Base-by-base conservation (phyloP, 2,113 vertebrate genomes). In the Progne subis region DNA sequence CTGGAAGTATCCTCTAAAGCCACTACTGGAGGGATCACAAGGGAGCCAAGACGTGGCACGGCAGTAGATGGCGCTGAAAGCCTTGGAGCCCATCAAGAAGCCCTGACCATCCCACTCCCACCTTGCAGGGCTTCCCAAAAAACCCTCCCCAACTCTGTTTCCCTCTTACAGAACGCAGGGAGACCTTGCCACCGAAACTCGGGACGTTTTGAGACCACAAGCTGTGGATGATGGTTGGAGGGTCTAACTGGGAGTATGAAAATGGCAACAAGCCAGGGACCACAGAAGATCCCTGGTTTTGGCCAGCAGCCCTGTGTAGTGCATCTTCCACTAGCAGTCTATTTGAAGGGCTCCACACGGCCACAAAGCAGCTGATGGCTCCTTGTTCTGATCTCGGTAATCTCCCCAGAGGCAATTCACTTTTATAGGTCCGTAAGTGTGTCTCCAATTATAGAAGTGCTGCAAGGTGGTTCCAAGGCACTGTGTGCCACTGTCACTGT, bases 1-100 rank as follows among this genome's bases (percentile, higher is more conserved):
- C 60, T 49, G 7, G 18, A 70, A 47, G 14, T 3, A 8, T 20
- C 44, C 34, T 57, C 55, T 24, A 37, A 61, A 25, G 11, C 26
- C n/a, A 15, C 37, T 83, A 50, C 88, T 23, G 68, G 43, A 86
- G 56, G 39, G 46, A 77, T 53, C 25, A 34, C 23, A 20, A 12
- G 19, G 63, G 7, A 91, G 12, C 12, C 81, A 44, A 68, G 75
- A n/a, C 3, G 12, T 43, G 37, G 28, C 3, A 0, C 21, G 50
- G 90, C 96, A 95, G 92, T 31, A 96, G 96, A 71, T 96, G 95
- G 95, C 92, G 92, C 94, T 95, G 92, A 88, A 93, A 76, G 59
- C 49, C 85, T 93, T 83, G 79, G 20, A 96, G 94, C 68, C 44
- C 34, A 56, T 20, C 34, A 70, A 68, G 32, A 37, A 93, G 5